Conservation (phyloP, 2,797 vertebrate species). For the Rhinoraja longicauda region DNA sequence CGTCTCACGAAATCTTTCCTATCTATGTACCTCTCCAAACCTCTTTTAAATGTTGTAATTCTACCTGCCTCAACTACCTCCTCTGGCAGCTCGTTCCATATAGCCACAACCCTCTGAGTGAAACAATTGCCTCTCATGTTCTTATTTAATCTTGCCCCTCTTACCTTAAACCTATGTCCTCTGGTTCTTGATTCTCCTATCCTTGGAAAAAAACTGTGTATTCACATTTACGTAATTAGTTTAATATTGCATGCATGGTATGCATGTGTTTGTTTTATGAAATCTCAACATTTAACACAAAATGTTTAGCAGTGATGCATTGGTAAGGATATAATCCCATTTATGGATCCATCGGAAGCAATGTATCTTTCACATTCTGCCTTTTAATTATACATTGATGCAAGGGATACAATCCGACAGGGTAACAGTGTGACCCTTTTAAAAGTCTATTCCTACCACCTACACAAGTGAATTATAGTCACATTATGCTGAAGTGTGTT, state of each 20-base stretch:
- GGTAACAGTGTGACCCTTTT: neutral
- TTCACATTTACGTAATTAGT: neutral
- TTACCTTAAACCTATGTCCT: no score
- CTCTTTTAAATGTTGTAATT: no score
- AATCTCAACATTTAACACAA: neutral
- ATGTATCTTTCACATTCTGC: neutral
- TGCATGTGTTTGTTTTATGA: no score
- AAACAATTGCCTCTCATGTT: no score
- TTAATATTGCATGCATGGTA: neutral
- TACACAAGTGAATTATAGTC: slow-evolving; percentile 36
- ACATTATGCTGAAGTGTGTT: neutral
- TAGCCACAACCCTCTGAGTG: no score
- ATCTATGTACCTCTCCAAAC: no score
- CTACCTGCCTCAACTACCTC: no score
- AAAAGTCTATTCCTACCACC: slow-evolving; percentile 3
- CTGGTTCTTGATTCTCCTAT: no score
- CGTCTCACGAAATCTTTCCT: no score
- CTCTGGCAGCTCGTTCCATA: no score
- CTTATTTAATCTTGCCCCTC: no score
- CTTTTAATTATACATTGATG: slow-evolving; percentile 13
- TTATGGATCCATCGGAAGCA: neutral
- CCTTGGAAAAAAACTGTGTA: no score
- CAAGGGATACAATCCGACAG: neutral
- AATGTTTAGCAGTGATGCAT: neutral
- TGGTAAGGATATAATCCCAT: neutral